Evolutionary conservation across 2,113 vertebrate species (phyloP).

Genomic region (Megatriorchis doriae): DNA sequence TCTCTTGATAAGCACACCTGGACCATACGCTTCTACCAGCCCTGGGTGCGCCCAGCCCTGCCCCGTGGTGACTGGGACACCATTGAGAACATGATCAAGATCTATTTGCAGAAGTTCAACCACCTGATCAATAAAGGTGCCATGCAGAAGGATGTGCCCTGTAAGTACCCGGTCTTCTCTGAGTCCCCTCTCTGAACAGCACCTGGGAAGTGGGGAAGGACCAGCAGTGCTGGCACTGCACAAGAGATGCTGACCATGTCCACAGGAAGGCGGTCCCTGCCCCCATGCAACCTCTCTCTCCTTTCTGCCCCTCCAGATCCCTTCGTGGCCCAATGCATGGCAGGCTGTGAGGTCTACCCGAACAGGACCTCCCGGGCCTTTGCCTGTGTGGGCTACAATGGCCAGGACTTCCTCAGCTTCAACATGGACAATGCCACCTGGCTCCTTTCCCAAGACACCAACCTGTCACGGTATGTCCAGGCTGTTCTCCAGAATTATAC

Average conservation of each 20-base stretch:
- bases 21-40: neutral
- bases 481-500: neutral
- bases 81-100: neutral
- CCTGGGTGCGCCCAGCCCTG: constrained; percentile 5
- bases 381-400: neutral
- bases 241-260: neutral
- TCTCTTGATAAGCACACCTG: neutral
- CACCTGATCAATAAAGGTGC: neutral
- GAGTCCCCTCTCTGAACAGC: neutral
- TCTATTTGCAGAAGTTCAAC: neutral
- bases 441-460: neutral
- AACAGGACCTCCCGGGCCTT: neutral
- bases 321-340: neutral
- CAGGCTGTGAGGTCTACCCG: neutral
- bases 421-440: neutral
- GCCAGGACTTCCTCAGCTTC: neutral
- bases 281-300: neutral
- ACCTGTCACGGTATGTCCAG: neutral
- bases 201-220: neutral
- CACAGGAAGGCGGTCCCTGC: neutral
- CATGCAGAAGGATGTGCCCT: neutral
- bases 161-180: neutral
- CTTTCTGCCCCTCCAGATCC: neutral
- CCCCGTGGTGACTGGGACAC: neutral
- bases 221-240: neutral